Base-by-base conservation (phyloP, 2,113 vertebrate species). In the Neopipo cinnamomea region DNA sequence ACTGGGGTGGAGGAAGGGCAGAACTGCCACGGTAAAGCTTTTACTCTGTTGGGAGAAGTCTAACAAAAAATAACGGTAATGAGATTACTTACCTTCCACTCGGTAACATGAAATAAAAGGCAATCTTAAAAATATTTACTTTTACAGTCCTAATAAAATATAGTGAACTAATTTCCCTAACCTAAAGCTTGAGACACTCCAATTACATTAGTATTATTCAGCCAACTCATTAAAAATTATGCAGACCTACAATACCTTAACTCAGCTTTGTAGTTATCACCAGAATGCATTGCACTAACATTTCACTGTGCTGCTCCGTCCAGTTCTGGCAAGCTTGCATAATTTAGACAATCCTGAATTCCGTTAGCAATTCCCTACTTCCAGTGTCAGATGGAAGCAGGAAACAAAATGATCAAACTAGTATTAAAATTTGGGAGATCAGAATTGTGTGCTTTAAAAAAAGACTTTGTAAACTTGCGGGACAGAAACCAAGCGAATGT, bases 1-100 rank as follows among this genome's bases (percentile, higher is more conserved):
- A 93, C 73, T 80, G 74, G 91, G 94, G 66, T 55, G 92, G 95
- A 95, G 14, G 94, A 96, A 94, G 88, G 83, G 91, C 91, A 96
- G 85, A 97, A 97, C 97, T 89, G 94, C 90, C 62, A 58, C 0
- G 1, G 37, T 28, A 28, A 82, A 94, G 94, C 97, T 98, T 98
- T 96, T 98, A 98, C 98, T 98, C 98, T 98, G 98, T 98, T 98
- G 98, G 98, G 98, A 98, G 98, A 98, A 98, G 98, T 97, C 98
- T 97, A 97, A 95, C 96, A 98, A 97, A 93, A 83, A 96, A n/a
- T 88, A 98, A 88, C 96, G 22, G 71, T 96, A 97, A 91, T 63
- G 62, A 95, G 72, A 91, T 74, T 73, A 98, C 98, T 98, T 98
- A 98, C 98, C 98, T 98, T 98, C 68, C 84, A 49, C 61, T 93